phyloP scores from a whole-genome alignment of 2,113 vertebrate genomes.

The Rhombomys opimus region DNA sequence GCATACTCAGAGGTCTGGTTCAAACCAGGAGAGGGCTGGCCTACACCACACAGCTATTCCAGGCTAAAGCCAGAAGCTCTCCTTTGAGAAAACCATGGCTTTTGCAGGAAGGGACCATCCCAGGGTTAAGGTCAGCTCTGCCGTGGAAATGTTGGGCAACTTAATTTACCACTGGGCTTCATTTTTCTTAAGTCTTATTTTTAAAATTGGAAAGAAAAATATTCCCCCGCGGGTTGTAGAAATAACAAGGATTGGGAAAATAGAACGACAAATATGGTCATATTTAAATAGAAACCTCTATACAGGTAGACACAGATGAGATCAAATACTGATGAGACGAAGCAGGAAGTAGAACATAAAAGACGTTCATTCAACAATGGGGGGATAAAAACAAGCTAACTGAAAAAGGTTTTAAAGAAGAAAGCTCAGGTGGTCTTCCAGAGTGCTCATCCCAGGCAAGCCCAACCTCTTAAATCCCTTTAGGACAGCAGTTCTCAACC shows the following conservation, averaged over 20 bases:
- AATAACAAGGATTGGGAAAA: background rate
- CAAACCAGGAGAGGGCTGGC: background rate
- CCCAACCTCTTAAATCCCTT: background rate
- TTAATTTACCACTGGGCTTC: background rate
- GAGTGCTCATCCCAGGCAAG: background rate
- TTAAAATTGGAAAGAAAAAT: background rate
- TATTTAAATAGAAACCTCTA: slow-evolving; percentile 7
- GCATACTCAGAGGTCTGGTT: background rate
- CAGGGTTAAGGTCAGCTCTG: background rate
- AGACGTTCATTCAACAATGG: background rate
- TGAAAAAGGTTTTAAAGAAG: slow-evolving; percentile 37
- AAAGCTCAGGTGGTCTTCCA: slow-evolving; percentile 13
- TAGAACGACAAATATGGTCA: background rate
- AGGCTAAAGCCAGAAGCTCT: background rate
- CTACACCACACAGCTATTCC: background rate
- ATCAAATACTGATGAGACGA: background rate
- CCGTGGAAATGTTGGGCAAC: background rate
- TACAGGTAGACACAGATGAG: background rate
- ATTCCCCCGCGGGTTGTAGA: background rate
- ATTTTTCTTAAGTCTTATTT: slow-evolving; percentile 43
- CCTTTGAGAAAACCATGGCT: background rate
- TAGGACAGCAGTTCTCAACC: background rate
- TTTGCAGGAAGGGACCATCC: background rate
- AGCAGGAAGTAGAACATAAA: background rate
- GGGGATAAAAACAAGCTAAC: background rate